Conservation (phyloP, 2,797 vertebrate genomes). For the Coendou prehensilis region DNA sequence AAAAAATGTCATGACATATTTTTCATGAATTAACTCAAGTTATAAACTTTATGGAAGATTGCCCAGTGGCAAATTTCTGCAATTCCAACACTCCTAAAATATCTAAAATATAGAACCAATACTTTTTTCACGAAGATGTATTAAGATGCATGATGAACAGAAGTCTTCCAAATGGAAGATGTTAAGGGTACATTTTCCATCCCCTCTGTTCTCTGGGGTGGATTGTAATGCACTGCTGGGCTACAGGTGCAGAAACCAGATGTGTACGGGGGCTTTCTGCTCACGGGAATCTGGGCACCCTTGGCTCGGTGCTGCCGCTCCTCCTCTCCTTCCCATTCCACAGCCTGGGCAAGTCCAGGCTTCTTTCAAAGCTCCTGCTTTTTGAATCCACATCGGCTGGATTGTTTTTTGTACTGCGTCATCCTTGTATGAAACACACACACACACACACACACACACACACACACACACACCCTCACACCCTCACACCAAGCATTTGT, state of each 20-base stretch:
- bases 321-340: no score
- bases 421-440: not conserved
- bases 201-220: fast-evolving
- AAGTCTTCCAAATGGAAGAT: not conserved
- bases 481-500: not conserved
- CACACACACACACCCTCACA: no score
- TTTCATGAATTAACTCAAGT: conserved; percentile 7
- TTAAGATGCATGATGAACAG: not conserved
- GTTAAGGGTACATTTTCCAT: not conserved
- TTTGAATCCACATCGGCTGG: not conserved
- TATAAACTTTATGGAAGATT: not conserved
- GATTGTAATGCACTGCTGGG: not conserved
- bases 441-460: not conserved
- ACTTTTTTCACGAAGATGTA: not conserved
- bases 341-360: not conserved
- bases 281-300: not conserved
- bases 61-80: not conserved
- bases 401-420: not conserved
- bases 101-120: not conserved
- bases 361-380: not conserved
- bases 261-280: fast-evolving
- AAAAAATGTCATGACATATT: not conserved
- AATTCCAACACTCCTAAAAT: not conserved
- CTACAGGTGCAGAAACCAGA: not conserved
- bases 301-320: not conserved